phyloP scores from a whole-genome alignment of 2,113 vertebrate genomes.

The Alosa alosa region DNA sequence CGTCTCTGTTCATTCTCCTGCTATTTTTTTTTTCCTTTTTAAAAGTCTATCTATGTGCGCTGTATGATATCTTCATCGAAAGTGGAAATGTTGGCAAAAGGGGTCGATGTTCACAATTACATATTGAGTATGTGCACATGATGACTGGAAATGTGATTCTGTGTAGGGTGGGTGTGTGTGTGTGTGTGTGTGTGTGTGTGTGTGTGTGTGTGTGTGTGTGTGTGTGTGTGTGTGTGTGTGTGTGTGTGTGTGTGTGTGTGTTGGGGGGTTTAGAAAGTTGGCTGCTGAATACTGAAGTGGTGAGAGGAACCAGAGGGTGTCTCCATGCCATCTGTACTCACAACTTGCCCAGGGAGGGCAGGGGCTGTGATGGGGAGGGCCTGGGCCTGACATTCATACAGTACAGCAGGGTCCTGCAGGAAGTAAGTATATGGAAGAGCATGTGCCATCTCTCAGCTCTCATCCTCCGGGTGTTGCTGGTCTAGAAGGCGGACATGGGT shows the following conservation, averaged over 20 bases:
- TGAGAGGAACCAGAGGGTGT: not conserved
- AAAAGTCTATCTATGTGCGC: not conserved
- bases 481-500: constrained; percentile 94
- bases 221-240: not conserved
- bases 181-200: not conserved
- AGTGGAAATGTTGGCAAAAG: not conserved
- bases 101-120: not conserved
- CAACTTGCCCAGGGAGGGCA: not conserved
- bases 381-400: constrained; percentile 21
- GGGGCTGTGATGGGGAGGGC: constrained; percentile 8
- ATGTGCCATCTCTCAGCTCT: constrained; percentile 72
- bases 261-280: not conserved
- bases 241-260: not conserved
- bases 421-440: not conserved
- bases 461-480: constrained; percentile 88
- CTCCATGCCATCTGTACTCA: constrained; percentile 10
- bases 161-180: not conserved
- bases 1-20: too few species aligned
- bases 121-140: not conserved
- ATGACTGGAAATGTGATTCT: not conserved
- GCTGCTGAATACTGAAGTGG: constrained; percentile 15
- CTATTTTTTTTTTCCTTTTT: too few species aligned
- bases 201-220: not conserved
- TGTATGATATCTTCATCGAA: not conserved
- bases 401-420: not conserved